Base-by-base conservation (phyloP, 2,113 vertebrate genomes). In the Osmerus eperlanus region DNA sequence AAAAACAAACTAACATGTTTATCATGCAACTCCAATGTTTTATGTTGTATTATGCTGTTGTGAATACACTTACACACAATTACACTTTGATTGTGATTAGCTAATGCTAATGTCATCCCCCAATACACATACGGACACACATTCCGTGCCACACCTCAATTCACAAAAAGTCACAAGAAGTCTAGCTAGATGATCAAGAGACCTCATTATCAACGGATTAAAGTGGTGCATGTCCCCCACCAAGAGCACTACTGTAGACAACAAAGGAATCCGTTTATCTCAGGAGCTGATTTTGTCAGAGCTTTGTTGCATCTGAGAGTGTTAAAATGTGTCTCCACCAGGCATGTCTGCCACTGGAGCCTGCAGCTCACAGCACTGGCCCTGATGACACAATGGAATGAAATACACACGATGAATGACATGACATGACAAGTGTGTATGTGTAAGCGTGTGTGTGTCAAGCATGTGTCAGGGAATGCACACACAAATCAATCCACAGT, bases 401-500 rank as follows among this genome's bases (percentile, higher is more conserved):
- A 28, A 60, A 55, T 16, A 4, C 25, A 65, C 61, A 58, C 54
- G 25, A 56, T 19, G 23, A 29, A 25, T 21, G 21, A 56, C 7
- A 53, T 15, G 14, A 29, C 14, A 23, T 7, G 25, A 53, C 51
- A 13, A 19, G 47, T n/a, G 36, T 67, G 65, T 47, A 11, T 41
- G 2, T 71, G 62, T 61, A 41, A 23, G 61, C 29, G 47, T 53
- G 15, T 54, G 61, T 72, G 16, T 18, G 32, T 74, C 53, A 32
- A 11, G 21, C 55, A 25, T 54, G 52, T 41, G 59, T 19, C 60
- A 66, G 65, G 23, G 19, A 51, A 62, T 15, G 36, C 4, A 47
- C 55, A 64, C 8, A 65, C 62, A 71, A 52, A 76, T 65, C 68
- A 63, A 28, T 36, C 74, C 65, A 55, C 70, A 76, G 65, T 56